phyloP scores from a whole-genome alignment of 1,140 invertebrate species.

The Galendromus occidentalis region DNA sequence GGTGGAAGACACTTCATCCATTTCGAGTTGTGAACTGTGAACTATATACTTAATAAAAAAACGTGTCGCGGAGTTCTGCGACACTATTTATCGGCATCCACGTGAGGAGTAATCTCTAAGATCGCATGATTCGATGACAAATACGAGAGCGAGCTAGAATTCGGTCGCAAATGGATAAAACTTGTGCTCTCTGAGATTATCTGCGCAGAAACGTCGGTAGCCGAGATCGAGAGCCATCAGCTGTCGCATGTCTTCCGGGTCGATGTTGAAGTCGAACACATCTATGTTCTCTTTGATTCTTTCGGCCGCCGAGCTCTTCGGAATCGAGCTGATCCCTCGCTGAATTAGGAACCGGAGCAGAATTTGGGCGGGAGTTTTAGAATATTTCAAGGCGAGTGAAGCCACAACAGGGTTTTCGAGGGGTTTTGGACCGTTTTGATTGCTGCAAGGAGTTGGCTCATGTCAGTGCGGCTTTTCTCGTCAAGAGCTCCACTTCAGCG shows the following conservation, averaged over 20 bases:
- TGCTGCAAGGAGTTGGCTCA: neutral
- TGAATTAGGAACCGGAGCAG: conserved; percentile 52
- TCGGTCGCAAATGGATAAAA: neutral
- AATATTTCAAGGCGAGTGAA: conserved; percentile 42
- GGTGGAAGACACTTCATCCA: no score
- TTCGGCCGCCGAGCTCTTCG: conserved; percentile 52
- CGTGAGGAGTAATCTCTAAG: no score
- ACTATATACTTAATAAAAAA: no score
- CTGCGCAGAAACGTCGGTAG: neutral
- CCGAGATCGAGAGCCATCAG: neutral
- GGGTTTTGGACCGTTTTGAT: conserved; percentile 15
- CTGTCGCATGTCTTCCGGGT: neutral
- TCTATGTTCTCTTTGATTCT: conserved; percentile 42
- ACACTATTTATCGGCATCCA: no score
- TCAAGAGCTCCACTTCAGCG: no score
- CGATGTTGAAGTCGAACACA: conserved; percentile 21
- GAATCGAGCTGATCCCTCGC: conserved; percentile 49
- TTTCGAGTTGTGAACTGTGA: no score
- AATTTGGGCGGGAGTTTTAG: conserved; percentile 53
- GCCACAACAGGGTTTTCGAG: conserved; percentile 43
- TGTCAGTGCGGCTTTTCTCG: no score
- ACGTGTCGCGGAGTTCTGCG: no score
- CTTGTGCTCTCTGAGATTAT: neutral
- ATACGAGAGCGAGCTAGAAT: neutral
- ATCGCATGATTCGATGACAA: no score